Base-by-base conservation (phyloP, 2,797 vertebrate species). In the Tolypeutes matacus region DNA sequence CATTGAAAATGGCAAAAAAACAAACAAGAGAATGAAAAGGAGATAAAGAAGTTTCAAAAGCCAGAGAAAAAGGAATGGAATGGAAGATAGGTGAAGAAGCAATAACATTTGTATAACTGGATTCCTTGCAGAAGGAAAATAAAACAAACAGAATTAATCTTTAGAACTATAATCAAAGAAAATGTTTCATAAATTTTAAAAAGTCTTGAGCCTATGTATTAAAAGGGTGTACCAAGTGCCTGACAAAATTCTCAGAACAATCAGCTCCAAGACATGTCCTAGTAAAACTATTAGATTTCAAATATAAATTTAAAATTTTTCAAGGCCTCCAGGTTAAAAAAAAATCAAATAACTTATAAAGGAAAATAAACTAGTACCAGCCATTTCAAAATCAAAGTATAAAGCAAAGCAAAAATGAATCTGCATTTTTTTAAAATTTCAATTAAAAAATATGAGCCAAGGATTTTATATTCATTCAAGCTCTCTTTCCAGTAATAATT, bases 351-450 rank as follows among this genome's bases (percentile, higher is more conserved):
- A 93, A 86, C 67, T 86, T 89, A 86, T 8, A 81, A 83, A 94
- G 67, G 27, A 53, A 62, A 85, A 84, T 89, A 64, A 89, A 85
- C 36, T 78, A 36, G 11, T 25, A 85, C 49, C 39, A 72, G 36
- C 39, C 14, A 58, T 72, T 89, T 92, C 34, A 78, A 89, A 95
- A 93, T n/a, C 53, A 84, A 88, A 95, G 85, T 60, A 80, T 13
- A 86, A 53, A 34, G 72, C 18, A 39, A 89, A 36, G 29, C 46
- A 93, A 80, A 85, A 89, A 20, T 84, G 29, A 49, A 95, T 49
- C 20, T 80, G 65, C 7, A n/a, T 4, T 64, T 95, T 95, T 83
- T 89, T 56, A 18, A 84, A 92, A 78, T 72, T 8, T 58, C 65
- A 60, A 23, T 60, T 58, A 53, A 70, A 53, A 84, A 84, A 15